A percentile compares a stretch with the other conserved stretches of the same genome.
Evolutionary conservation across 2,888 invertebrate genomes (phyloP).

Genomic region (Euproctis similis): DNA sequence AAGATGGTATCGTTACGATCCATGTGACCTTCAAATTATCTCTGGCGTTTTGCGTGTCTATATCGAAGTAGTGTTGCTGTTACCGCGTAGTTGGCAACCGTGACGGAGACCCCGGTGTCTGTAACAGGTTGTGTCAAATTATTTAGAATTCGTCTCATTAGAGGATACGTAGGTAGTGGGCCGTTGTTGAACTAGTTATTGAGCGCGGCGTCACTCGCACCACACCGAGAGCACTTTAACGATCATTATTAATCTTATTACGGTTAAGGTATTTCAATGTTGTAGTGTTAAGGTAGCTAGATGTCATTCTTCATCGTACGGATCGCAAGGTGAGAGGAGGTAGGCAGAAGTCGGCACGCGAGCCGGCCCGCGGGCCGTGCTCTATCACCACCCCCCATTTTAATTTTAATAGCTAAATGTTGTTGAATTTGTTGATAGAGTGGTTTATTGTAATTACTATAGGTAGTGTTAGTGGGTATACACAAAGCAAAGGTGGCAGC

Average conservation of each 20-base stretch:
- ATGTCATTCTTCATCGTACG: slow-evolving; percentile 41
- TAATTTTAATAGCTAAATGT: slow-evolving; percentile 74
- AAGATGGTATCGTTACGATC: no score
- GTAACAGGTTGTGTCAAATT: slow-evolving; percentile 33
- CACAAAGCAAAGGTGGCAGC: slow-evolving; percentile 48
- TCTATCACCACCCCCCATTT: slow-evolving; percentile 48
- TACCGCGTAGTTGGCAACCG: no score
- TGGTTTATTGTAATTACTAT: slow-evolving; percentile 65
- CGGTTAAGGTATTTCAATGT: slow-evolving; percentile 51
- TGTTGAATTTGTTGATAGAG: slow-evolving; percentile 74
- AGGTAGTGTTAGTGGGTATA: slow-evolving; percentile 60
- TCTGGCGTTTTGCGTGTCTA: no score
- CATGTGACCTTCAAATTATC: no score
- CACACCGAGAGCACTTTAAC: slow-evolving; percentile 20
- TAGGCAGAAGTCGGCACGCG: slow-evolving; percentile 16
- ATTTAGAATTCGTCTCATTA: slow-evolving; percentile 23
- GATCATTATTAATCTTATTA: slow-evolving; percentile 33
- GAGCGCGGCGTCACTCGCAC: slow-evolving; percentile 15
- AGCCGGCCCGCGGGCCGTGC: slow-evolving; percentile 18
- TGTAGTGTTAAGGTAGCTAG: slow-evolving; percentile 59
- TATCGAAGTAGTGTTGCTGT: no score
- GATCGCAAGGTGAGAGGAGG: slow-evolving; percentile 18
- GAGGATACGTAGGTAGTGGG: slow-evolving; percentile 5
- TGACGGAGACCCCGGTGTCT: slow-evolving; percentile 14
- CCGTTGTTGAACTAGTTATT: no score